Evolutionary conservation across 2,888 invertebrate species (phyloP), one percentile per base, ranked within the genome.

Genomic region (Seira musarum): DNA sequence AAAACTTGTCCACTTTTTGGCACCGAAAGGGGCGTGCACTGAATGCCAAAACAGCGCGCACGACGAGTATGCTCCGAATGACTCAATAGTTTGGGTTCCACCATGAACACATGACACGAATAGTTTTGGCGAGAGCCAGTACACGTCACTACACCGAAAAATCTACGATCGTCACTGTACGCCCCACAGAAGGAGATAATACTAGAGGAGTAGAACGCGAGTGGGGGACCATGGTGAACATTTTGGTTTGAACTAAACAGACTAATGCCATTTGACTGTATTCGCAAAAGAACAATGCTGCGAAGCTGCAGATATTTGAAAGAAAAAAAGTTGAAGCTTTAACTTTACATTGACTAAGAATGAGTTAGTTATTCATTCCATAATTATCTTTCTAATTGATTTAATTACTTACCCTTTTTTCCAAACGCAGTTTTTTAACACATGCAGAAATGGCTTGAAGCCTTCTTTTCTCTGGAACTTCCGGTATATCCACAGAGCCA

Each of bases 401-500:
- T 25, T 1, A 61, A 22, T 24, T 85, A 90, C 90, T 70, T 83
- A 90, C 93, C 67, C 96, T 93, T 88, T 96, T 94, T 87, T 98
- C 98, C 82, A 96, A 94, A 40, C 97, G 91, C 61, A 98, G 90
- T 87, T 96, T 93, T 81, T 95, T 92, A 65, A 98, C 97, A 82
- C 97, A 97, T 84, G 64, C 89, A 73, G 82, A 86, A 93, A 15
- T 94, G 93, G 57, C 93, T 93, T 64, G 93, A 92, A 86, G 82
- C 46, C 70, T 93, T 91, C 61, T 95, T 91, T 85, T 95, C 94
- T 88, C 94, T 94, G 84, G 85, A 69, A 90, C 89, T 77, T 89
- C 89, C 0, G 98, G 97, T 91, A 98, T 97, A 90, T 98, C 98
- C 83, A 98, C 96, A 0, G 98, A 97, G 22, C 98, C 98, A 66